Base-by-base conservation (phyloP, 2,797 vertebrate genomes). In the Mormyrus hasselquistii region DNA sequence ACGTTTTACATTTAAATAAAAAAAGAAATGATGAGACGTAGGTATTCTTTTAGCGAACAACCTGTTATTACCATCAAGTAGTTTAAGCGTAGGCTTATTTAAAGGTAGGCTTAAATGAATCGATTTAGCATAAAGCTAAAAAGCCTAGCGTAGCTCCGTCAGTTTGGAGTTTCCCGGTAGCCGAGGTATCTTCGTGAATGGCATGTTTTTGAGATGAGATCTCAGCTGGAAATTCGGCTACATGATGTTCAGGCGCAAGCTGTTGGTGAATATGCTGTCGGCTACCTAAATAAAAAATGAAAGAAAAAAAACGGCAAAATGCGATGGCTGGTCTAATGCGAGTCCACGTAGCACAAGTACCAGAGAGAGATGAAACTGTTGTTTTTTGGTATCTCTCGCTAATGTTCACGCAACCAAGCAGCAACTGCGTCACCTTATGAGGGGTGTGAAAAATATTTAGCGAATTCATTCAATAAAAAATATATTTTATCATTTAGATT, bases 21-120 rank as follows among this genome's bases (percentile, higher is more conserved):
- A 49, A 55, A 55, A 47, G 50, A 84, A 29, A 25, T 5, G 22
- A 86, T 12, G 69, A 52, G 25, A 79, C 22, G 57, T 62, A 44
- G 52, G 14, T 49, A 44, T 19, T 22, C 55, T 47, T 47, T 8
- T n/a, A 44, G 76, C 16, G 25, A 34, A 25, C 87, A 76, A 38
- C 69, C 49, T 53, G 50, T 86, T 86, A 52, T 86, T 86, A 53
- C 83, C 83, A 53, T n/a, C n/a, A 53, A 53, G 50, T 86, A 14
- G n/a, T 53, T 53, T 86, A 22, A 29, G 34, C 25, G 83, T 53
- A 65, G 59, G 8, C 9, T 10, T 25, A 52, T 52, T 55, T 52
- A 52, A 52, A 52, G 10, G 12, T 14, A 14, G 10, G 10, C 50
- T 10, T 29, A 29, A 52, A 49, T 85, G 12, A 14, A 86, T 86